Base-by-base conservation (phyloP, 2,113 vertebrate species). In the Phalacrocorax aristotelis region DNA sequence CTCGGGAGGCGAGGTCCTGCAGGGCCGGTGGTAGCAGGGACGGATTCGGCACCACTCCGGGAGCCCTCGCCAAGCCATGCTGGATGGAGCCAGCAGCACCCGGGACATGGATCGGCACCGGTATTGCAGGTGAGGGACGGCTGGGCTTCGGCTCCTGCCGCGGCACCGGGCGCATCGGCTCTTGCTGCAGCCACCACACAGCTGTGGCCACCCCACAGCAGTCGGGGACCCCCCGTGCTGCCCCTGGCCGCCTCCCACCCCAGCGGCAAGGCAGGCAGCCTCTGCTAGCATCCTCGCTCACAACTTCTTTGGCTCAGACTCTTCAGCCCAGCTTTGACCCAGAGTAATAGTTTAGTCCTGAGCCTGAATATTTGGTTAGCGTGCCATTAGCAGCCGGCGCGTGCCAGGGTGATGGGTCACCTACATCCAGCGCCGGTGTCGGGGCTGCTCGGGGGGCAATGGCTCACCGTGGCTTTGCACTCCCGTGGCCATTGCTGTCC, bases 71-170 rank as follows among this genome's bases (percentile, higher is more conserved):
- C 26, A 3, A 9, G 34, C 40, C 49, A n/a, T 7, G 26, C 32
- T 14, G 29, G 51, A 26, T 10, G 78, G 70, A 69, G 4, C 62
- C 25, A 7, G 62, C 0, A 0, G 51, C 25, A 25, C 13, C 30
- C 0, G 0, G 65, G 38, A 26, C n/a, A 9, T 9, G 64, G 79
- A 13, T 10, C 36, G 12, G 18, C 25, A 2, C 3, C 3, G 19
- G 40, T 11, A 7, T 3, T 13, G 68, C 49, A 65, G 65, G 54
- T 10, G 15, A 22, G 58, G 78, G 23, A 16, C 32, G 1, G 6
- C 13, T 5, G 55, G 49, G 19, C 58, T 52, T 34, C 4, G 6
- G 29, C 19, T 58, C 22, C 74, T n/a, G 62, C 18, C 1, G n/a
- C 40, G 30, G 62, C 38, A 7, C n/a, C 2, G 14, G 18, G 48